Evolutionary conservation across 2,888 invertebrate species (phyloP).

Genomic region (Stegana nigrithorax): DNA sequence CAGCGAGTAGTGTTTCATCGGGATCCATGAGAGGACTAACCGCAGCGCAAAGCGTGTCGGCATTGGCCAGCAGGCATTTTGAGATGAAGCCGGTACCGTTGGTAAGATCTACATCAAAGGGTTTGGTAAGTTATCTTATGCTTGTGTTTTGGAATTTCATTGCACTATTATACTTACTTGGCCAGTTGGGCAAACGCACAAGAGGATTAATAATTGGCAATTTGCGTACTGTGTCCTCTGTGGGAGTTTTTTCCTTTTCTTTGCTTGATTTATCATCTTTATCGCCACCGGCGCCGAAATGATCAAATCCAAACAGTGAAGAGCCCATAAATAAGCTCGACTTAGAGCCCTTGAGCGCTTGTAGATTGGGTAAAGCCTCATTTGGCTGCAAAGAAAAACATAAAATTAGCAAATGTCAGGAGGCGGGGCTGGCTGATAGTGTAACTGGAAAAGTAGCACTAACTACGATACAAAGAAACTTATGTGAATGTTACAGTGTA

Average conservation of each 20-base stretch:
- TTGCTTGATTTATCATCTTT: conserved; percentile 65
- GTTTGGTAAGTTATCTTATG: not conserved
- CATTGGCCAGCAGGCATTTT: conserved; percentile 94
- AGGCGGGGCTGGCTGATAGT: conserved; percentile 33
- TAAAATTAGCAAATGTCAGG: conserved; percentile 32
- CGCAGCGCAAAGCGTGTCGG: conserved; percentile 95
- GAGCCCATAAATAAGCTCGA: conserved; percentile 70
- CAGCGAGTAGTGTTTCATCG: conserved; percentile 87
- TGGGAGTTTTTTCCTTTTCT: conserved; percentile 56
- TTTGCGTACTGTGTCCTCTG: conserved; percentile 74
- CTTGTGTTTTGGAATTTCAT: not conserved
- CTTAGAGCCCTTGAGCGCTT: conserved; percentile 73
- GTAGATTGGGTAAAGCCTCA: conserved; percentile 68
- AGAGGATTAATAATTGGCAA: conserved; percentile 92
- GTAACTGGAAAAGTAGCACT: conserved; percentile 61
- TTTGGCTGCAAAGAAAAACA: conserved; percentile 61
- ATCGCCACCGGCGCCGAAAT: conserved; percentile 53
- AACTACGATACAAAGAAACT: conserved; percentile 61
- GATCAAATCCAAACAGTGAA: conserved; percentile 63
- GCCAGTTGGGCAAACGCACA: conserved; percentile 89
- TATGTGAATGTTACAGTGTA: conserved; percentile 38
- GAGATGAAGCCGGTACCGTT: conserved; percentile 89
- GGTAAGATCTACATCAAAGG: conserved; percentile 55
- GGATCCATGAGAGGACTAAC: conserved; percentile 96
- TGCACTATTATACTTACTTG: conserved; percentile 72